phyloP scores from a whole-genome alignment of 2,888 invertebrate genomes.

The Stegophylla sp. region DNA sequence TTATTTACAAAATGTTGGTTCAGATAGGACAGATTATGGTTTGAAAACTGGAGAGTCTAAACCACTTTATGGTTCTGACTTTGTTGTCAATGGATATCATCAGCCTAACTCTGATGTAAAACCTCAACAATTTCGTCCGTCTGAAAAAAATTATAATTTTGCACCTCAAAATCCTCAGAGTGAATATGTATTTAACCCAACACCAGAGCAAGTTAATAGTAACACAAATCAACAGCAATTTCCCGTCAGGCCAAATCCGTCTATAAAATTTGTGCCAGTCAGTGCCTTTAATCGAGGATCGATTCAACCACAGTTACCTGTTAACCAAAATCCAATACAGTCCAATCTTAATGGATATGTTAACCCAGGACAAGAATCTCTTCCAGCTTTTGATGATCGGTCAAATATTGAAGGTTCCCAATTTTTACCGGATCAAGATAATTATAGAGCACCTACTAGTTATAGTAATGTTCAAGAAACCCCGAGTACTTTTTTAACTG shows the following conservation, averaged over 20 bases:
- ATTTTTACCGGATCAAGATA: constrained; percentile 9
- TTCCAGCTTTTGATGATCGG: background rate
- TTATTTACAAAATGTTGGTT: background rate
- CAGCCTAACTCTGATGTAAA: background rate
- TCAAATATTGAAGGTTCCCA: background rate
- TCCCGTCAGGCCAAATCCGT: background rate
- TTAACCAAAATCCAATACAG: constrained; percentile 11
- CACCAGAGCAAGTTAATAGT: background rate
- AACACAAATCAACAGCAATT: background rate
- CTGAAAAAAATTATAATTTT: constrained; percentile 20
- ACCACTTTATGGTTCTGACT: constrained; percentile 22
- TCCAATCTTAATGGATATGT: background rate
- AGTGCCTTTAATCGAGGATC: constrained; percentile 5
- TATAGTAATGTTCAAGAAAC: constrained; percentile 9
- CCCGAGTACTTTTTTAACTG: constrained; percentile 3
- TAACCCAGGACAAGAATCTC: background rate
- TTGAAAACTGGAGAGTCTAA: constrained; percentile 9
- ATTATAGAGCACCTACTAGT: background rate
- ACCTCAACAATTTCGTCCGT: background rate
- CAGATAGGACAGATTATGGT: background rate
- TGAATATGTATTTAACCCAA: background rate
- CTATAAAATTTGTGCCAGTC: background rate
- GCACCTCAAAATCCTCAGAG: background rate
- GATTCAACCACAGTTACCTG: background rate
- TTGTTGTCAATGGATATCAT: constrained; percentile 1